Percentiles rank a stretch among this genome's conserved stretches.
Evolutionary conservation across 2,888 invertebrate genomes (phyloP).

Genomic region (Acleris literana): DNA sequence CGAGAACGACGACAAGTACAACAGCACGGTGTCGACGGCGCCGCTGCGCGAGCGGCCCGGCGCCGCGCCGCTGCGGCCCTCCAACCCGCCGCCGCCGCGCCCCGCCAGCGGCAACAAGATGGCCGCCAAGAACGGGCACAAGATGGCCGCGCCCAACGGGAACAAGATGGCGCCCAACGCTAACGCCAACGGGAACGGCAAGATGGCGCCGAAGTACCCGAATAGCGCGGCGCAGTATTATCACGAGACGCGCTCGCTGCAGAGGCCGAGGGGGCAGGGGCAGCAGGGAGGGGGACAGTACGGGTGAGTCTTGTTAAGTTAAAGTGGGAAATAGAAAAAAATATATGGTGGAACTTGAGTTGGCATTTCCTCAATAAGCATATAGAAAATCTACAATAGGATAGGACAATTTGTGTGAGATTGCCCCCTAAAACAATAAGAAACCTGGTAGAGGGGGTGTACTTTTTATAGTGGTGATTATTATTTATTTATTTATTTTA

Average conservation of each 20-base stretch:
- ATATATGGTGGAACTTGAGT: too few relatives aligned
- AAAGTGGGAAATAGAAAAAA: too few relatives aligned
- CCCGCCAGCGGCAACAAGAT: slow-evolving; percentile 35
- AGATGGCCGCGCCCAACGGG: slow-evolving; percentile 19
- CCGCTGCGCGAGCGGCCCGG: slow-evolving; percentile 30
- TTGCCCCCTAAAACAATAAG: too few relatives aligned
- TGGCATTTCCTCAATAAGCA: too few relatives aligned
- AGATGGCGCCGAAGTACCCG: slow-evolving; percentile 56
- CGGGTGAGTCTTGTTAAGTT: slow-evolving; percentile 59
- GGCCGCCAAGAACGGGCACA: slow-evolving; percentile 28
- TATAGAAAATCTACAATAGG: too few relatives aligned
- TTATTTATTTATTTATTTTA: too few relatives aligned
- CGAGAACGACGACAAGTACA: slow-evolving; percentile 90
- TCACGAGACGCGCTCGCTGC: slow-evolving; percentile 85
- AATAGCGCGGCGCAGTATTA: slow-evolving; percentile 74
- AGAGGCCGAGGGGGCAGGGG: slow-evolving; percentile 63
- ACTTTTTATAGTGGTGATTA: too few relatives aligned
- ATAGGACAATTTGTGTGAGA: too few relatives aligned
- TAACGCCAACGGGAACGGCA: slow-evolving; percentile 43
- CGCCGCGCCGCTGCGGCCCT: slow-evolving; percentile 47
- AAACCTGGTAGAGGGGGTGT: too few relatives aligned
- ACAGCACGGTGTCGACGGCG: slow-evolving; percentile 52
- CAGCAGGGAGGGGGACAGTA: slow-evolving; percentile 54
- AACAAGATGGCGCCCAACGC: slow-evolving; percentile 39
- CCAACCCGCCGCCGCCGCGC: slow-evolving; percentile 54